Conservation (phyloP, 2,113 vertebrate genomes). For the Peromyscus californicus region DNA sequence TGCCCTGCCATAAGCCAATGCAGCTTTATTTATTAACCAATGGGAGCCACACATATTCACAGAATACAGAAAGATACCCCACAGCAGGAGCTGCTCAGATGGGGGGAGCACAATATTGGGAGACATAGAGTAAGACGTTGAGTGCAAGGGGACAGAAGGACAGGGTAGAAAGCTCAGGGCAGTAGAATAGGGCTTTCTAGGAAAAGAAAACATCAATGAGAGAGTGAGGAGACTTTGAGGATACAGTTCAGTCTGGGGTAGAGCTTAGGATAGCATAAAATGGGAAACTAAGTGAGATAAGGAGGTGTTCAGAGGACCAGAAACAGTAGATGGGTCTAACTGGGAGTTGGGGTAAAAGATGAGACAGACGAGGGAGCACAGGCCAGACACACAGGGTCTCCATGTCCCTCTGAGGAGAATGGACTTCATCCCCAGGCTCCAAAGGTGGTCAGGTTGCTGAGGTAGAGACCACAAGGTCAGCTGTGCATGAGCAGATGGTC, state of each 20-base stretch:
- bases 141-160: not conserved
- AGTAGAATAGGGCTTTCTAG: not conserved
- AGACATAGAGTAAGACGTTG: not conserved
- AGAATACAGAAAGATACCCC: too few species aligned
- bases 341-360: not conserved
- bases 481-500: accelerated
- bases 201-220: not conserved
- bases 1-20: too few species aligned
- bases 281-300: not conserved
- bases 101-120: not conserved
- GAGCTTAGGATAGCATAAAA: not conserved
- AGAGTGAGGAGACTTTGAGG: not conserved
- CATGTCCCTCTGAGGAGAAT: not conserved
- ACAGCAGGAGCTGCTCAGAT: not conserved
- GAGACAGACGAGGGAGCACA: not conserved
- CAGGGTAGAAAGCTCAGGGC: not conserved
- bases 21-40: too few species aligned
- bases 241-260: not conserved
- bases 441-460: not conserved
- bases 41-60: too few species aligned
- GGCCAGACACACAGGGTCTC: not conserved
- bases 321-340: not conserved
- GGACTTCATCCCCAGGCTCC: not conserved
- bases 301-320: not conserved
- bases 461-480: accelerated